These are phyloP conservation scores for Drosophila willistoni DNA, from an alignment of 1,140 invertebrate species.

Conservation along the genomic window DNA sequence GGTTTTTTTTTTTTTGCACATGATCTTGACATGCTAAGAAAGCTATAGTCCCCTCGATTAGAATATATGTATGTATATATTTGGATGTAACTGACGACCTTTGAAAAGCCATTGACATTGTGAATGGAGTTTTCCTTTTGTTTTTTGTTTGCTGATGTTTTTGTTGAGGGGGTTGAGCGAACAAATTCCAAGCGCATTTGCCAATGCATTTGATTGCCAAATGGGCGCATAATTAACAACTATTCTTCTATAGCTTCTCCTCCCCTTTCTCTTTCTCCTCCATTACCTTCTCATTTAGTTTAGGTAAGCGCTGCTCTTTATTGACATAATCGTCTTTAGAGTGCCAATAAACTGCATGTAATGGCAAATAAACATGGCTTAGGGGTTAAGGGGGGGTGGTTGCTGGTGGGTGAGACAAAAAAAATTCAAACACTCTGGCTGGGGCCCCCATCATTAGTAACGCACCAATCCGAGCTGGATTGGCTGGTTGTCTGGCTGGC, in stretches of 20 bases:
- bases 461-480: conserved; percentile 47
- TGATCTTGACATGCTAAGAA: conserved; percentile 47
- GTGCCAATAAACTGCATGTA: conserved; percentile 75
- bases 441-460: conserved; percentile 64
- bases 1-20: conserved; percentile 14
- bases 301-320: conserved; percentile 32
- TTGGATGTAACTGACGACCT: neutral
- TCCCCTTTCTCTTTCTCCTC: neutral
- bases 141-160: neutral
- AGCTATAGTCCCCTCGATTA: conserved; percentile 12
- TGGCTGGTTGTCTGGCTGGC: neutral
- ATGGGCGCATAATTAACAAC: conserved; percentile 40
- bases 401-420: neutral
- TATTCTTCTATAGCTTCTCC: neutral
- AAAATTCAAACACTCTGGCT: no score
- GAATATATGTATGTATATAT: neutral
- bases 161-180: neutral
- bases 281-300: neutral
- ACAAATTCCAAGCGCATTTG: conserved; percentile 39
- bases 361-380: conserved; percentile 19
- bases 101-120: conserved; percentile 51
- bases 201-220: conserved; percentile 36
- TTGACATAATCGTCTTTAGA: conserved; percentile 66
- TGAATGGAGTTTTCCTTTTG: neutral
- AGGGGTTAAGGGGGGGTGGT: neutral